phyloP scores from a whole-genome alignment of 1,140 invertebrate genomes.

The Sarcophaga bullata region DNA sequence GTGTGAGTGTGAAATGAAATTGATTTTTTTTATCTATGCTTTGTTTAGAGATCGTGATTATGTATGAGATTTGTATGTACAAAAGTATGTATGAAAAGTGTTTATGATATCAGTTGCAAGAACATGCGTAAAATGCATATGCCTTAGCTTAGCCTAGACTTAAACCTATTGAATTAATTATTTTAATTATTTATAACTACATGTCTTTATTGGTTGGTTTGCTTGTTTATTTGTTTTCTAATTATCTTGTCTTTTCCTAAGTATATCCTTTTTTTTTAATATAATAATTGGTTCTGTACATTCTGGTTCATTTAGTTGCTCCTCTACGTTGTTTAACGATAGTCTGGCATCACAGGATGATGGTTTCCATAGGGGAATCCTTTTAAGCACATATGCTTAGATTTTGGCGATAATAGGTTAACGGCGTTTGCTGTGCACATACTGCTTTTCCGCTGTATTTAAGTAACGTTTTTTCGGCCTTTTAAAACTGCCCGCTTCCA shows the following conservation, averaged over 20 bases:
- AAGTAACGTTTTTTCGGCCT: neutral
- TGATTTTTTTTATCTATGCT: neutral
- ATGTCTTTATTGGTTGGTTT: slow-evolving; percentile 39
- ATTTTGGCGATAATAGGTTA: slow-evolving; percentile 55
- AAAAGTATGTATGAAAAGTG: neutral
- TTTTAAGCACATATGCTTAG: slow-evolving; percentile 59
- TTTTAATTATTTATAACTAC: slow-evolving; percentile 7
- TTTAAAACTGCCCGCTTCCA: slow-evolving; percentile 17
- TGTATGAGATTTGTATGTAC: neutral
- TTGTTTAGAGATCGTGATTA: neutral
- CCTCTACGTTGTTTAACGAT: neutral
- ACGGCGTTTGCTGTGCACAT: neutral
- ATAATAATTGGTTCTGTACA: slow-evolving; percentile 36
- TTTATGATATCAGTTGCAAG: neutral
- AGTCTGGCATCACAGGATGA: slow-evolving; percentile 32
- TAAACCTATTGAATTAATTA: neutral
- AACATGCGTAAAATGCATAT: slow-evolving; percentile 21
- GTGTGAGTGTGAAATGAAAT: neutral
- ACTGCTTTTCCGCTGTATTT: neutral
- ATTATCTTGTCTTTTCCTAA: too few species aligned
- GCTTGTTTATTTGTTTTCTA: neutral
- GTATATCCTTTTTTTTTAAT: neutral
- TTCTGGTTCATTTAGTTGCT: slow-evolving; percentile 9
- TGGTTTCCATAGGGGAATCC: neutral
- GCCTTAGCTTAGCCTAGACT: neutral